Evolutionary conservation across 1,140 invertebrate species (phyloP).

Genomic region (Scaptomyza hsui): DNA sequence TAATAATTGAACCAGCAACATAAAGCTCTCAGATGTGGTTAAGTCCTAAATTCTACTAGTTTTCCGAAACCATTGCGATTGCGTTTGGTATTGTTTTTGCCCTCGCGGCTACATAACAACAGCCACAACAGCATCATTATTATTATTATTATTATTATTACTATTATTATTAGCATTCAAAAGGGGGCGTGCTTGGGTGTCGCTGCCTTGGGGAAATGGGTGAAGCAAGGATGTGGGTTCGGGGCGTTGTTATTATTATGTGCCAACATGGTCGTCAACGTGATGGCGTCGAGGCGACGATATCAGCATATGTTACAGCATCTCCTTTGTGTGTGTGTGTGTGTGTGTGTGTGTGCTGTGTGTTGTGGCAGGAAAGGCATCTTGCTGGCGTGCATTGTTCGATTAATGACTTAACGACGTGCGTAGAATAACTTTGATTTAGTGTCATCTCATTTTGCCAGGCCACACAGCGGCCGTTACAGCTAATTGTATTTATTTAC

Average conservation of each 20-base stretch:
- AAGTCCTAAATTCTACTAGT: slow-evolving; percentile 13
- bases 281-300: slow-evolving; percentile 58
- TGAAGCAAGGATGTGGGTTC: not conserved
- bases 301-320: slow-evolving; percentile 74
- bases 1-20: slow-evolving; percentile 15
- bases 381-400: slow-evolving; percentile 76
- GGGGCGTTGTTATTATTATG: slow-evolving; percentile 63
- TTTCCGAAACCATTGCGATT: slow-evolving; percentile 21
- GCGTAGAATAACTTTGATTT: slow-evolving; percentile 82
- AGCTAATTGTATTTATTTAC: slow-evolving; percentile 81
- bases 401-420: slow-evolving; percentile 83
- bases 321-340: not conserved
- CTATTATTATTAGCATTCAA: slow-evolving; percentile 35
- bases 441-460: slow-evolving; percentile 76
- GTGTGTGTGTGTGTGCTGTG: slow-evolving; percentile 12
- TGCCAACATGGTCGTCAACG: slow-evolving; percentile 77
- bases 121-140: slow-evolving; percentile 35
- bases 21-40: slow-evolving; percentile 40
- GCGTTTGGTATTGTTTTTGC: slow-evolving; percentile 19
- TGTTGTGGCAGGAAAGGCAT: slow-evolving; percentile 35
- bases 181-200: not conserved
- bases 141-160: slow-evolving; percentile 33
- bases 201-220: not conserved
- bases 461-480: slow-evolving; percentile 41
- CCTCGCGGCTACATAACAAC: slow-evolving; percentile 44